Percentiles rank a stretch among this genome's conserved stretches.
phyloP scores from a whole-genome alignment of 2,797 vertebrate genomes.

The Mallotus villosus region DNA sequence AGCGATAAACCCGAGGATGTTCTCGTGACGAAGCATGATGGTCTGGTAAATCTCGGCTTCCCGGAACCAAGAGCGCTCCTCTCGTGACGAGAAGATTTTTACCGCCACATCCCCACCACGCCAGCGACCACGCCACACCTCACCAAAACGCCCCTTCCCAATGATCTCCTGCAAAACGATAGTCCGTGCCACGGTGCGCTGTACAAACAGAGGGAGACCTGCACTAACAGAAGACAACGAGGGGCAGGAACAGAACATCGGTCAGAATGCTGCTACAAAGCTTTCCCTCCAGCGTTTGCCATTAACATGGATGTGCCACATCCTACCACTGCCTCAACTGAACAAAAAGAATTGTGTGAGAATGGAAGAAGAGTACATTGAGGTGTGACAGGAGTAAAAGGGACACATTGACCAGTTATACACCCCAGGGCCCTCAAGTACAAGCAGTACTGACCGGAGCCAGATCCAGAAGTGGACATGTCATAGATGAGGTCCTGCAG shows the following conservation, averaged over 20 bases:
- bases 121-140: conserved; percentile 94
- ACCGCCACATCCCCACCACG: conserved; percentile 92
- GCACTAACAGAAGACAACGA: background rate
- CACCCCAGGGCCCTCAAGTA: background rate
- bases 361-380: too few relatives aligned
- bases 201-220: conserved; percentile 93
- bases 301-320: background rate
- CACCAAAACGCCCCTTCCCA: conserved; percentile 92
- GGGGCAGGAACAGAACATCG: background rate
- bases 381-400: background rate
- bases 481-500: conserved; percentile 95
- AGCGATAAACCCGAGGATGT: conserved; percentile 94
- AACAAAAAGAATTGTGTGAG: background rate
- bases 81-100: conserved; percentile 94
- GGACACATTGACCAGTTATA: background rate
- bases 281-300: background rate
- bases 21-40: conserved; percentile 93
- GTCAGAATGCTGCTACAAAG: background rate
- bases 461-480: conserved; percentile 94
- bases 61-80: conserved; percentile 95
- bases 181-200: conserved; percentile 90
- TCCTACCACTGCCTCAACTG: background rate
- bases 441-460: conserved; percentile 81
- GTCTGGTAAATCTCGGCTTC: conserved; percentile 96
- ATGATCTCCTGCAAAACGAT: conserved; percentile 96